These are phyloP conservation scores for Bombus sibiricus DNA, from an alignment of 1,140 invertebrate genomes.

Conservation along the genomic window DNA sequence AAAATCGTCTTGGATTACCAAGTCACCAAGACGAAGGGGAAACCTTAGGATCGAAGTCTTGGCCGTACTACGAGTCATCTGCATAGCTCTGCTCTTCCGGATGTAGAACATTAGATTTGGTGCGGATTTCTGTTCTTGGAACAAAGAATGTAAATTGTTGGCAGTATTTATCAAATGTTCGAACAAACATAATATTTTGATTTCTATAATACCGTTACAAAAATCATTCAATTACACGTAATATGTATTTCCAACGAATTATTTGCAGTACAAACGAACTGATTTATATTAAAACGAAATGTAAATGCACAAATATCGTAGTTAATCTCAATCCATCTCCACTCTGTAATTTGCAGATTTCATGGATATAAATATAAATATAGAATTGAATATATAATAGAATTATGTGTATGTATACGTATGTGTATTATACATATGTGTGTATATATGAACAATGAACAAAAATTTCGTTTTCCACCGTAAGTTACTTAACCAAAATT, in stretches of 20 bases:
- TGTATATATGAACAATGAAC: background rate
- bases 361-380: too few relatives aligned
- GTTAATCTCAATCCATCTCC: too few relatives aligned
- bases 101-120: conserved; percentile 35
- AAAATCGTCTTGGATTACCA: conserved; percentile 74
- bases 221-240: too few relatives aligned
- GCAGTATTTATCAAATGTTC: background rate
- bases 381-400: too few relatives aligned
- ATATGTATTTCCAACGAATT: too few relatives aligned
- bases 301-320: too few relatives aligned
- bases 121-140: background rate
- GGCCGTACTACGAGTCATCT: conserved; percentile 64
- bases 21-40: conserved; percentile 75
- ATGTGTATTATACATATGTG: too few relatives aligned
- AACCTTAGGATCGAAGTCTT: conserved; percentile 77
- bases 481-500: background rate
- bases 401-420: too few relatives aligned
- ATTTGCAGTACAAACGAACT: too few relatives aligned
- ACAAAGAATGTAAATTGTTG: background rate
- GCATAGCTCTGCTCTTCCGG: conserved; percentile 61
- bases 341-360: too few relatives aligned
- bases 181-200: background rate
- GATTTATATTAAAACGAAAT: too few relatives aligned
- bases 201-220: background rate
- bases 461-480: background rate